phyloP scores from a whole-genome alignment of 2,113 vertebrate species.

The Hipposideros armiger region DNA sequence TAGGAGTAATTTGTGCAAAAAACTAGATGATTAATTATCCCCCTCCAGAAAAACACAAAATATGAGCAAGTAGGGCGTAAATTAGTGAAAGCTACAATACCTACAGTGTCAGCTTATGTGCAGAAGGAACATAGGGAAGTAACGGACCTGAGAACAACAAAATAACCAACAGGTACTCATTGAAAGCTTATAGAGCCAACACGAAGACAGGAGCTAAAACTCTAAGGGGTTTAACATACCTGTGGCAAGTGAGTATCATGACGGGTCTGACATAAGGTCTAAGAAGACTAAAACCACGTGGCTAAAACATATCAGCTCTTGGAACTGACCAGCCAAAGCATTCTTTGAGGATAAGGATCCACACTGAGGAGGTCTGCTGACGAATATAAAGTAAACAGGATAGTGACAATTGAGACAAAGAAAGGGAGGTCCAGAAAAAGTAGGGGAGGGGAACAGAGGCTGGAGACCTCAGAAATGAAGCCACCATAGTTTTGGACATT shows the following conservation, averaged over 20 bases:
- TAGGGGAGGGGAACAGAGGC: background rate
- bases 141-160: constrained; percentile 27
- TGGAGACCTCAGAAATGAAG: constrained; percentile 29
- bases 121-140: background rate
- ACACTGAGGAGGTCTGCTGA: background rate
- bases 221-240: background rate
- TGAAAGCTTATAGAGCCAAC: constrained; percentile 38
- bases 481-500: background rate
- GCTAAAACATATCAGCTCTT: background rate
- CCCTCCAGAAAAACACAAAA: background rate
- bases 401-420: constrained; percentile 4
- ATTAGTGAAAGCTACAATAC: background rate
- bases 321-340: background rate
- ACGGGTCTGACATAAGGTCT: background rate
- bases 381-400: constrained; percentile 8
- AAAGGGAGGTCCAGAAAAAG: constrained; percentile 32
- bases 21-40: constrained; percentile 16
- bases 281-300: background rate
- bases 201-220: background rate
- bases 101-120: background rate
- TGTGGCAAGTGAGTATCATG: background rate
- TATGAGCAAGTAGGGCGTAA: background rate
- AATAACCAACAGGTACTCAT: background rate
- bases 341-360: constrained; percentile 19
- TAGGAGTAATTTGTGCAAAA: constrained; percentile 38